These are phyloP conservation scores for Oryzias celebensis DNA, from an alignment of 2,113 vertebrate species.

Conservation along the genomic window DNA sequence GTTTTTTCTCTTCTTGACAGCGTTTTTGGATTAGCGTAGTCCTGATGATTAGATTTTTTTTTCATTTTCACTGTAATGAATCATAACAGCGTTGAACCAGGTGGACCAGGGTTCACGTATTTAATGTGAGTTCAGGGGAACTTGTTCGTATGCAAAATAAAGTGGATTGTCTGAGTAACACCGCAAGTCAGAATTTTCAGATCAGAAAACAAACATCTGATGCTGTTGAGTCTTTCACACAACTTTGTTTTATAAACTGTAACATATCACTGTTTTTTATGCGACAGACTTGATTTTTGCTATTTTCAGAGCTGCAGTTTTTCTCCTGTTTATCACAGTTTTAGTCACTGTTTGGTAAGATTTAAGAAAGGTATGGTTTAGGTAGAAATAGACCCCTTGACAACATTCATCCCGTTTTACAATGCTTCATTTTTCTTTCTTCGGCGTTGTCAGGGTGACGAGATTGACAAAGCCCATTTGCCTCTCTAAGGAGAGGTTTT, in stretches of 20 bases:
- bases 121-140: too few species aligned
- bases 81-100: too few species aligned
- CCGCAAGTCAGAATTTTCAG: neutral
- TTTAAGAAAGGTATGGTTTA: neutral
- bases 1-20: too few species aligned
- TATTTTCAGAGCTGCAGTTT: neutral
- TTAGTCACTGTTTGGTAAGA: conserved; percentile 3
- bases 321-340: conserved; percentile 1
- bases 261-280: too few species aligned
- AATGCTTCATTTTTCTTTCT: conserved; percentile 20
- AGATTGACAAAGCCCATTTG: conserved; percentile 18
- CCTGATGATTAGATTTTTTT: too few species aligned
- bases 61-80: too few species aligned
- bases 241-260: neutral
- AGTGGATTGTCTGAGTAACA: too few species aligned
- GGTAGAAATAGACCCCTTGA: conserved; percentile 11
- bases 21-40: too few species aligned
- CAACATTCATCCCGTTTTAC: conserved; percentile 15
- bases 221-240: neutral
- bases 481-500: conserved; percentile 3
- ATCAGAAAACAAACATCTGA: neutral
- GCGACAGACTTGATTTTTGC: neutral
- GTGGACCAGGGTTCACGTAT: too few species aligned
- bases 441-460: conserved; percentile 15
- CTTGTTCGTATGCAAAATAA: too few species aligned